These are phyloP conservation scores for Harpalus rufipes DNA, from an alignment of 2,888 invertebrate species.

Conservation along the genomic window DNA sequence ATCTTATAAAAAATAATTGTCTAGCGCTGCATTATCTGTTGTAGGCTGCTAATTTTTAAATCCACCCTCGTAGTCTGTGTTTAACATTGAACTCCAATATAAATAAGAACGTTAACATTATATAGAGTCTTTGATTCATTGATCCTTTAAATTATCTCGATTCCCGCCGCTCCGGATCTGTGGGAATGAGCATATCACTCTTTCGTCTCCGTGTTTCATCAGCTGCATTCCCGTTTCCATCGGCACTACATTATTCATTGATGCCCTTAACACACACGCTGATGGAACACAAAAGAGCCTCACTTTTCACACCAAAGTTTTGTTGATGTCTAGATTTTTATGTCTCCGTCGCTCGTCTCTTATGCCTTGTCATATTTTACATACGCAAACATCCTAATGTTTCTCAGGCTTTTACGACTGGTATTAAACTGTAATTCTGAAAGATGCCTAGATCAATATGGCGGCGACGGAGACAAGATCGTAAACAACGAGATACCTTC, in stretches of 20 bases:
- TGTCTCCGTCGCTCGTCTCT: conserved; percentile 25
- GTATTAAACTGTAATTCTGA: conserved; percentile 49
- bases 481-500: conserved; percentile 16
- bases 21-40: too few species aligned
- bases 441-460: conserved; percentile 52
- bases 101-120: too few species aligned
- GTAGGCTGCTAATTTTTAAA: too few species aligned
- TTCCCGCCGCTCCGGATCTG: background rate
- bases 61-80: too few species aligned
- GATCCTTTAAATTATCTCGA: background rate
- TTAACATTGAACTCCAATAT: too few species aligned
- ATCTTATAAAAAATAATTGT: too few species aligned
- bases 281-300: conserved; percentile 60
- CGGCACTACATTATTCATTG: conserved; percentile 51
- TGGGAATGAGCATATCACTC: background rate
- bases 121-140: background rate
- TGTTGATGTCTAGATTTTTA: conserved; percentile 61
- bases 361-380: conserved; percentile 48
- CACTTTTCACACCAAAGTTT: conserved; percentile 57
- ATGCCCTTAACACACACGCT: conserved; percentile 26
- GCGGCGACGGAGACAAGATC: conserved; percentile 8
- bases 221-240: conserved; percentile 21
- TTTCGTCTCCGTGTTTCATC: conserved; percentile 24
- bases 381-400: conserved; percentile 50
- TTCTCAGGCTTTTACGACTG: conserved; percentile 46